phyloP scores from a whole-genome alignment of 2,888 invertebrate genomes.

The Fragum whitleyi region DNA sequence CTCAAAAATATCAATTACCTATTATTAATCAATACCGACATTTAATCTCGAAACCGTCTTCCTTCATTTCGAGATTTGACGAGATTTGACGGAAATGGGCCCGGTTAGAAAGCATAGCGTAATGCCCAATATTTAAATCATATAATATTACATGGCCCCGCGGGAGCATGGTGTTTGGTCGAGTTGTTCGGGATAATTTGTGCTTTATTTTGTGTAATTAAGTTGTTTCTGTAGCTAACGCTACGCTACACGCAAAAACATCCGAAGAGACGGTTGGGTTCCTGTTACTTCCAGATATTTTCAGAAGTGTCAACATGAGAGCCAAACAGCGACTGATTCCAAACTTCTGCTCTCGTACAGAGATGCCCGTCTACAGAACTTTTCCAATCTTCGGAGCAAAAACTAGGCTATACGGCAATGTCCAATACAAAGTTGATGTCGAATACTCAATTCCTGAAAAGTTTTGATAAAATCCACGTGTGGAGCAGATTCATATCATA shows the following conservation, averaged over 20 bases:
- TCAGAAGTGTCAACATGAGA: too few species aligned
- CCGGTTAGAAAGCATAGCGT: not conserved
- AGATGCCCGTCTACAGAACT: too few species aligned
- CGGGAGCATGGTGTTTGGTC: slow-evolving; percentile 20
- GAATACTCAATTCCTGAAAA: too few species aligned
- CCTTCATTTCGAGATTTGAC: slow-evolving; percentile 27
- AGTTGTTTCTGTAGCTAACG: slow-evolving; percentile 20
- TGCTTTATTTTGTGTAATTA: slow-evolving; percentile 4
- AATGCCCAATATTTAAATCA: slow-evolving; percentile 16
- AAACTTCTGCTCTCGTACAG: too few species aligned
- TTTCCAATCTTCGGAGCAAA: too few species aligned
- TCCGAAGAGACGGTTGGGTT: too few species aligned
- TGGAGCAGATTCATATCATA: too few species aligned
- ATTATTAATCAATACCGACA: slow-evolving; percentile 30
- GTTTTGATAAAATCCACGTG: too few species aligned
- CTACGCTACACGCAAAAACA: not conserved
- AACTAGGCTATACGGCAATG: too few species aligned
- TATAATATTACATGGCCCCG: slow-evolving; percentile 4
- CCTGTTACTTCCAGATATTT: too few species aligned
- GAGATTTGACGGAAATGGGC: slow-evolving; percentile 26
- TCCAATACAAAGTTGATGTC: too few species aligned
- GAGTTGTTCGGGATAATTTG: slow-evolving; percentile 16
- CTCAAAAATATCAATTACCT: slow-evolving; percentile 26
- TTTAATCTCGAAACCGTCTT: slow-evolving; percentile 23
- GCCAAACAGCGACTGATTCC: too few species aligned